These are phyloP conservation scores for Melanotaenia trifasciata DNA, from an alignment of 2,797 vertebrate species.

Conservation along the genomic window DNA sequence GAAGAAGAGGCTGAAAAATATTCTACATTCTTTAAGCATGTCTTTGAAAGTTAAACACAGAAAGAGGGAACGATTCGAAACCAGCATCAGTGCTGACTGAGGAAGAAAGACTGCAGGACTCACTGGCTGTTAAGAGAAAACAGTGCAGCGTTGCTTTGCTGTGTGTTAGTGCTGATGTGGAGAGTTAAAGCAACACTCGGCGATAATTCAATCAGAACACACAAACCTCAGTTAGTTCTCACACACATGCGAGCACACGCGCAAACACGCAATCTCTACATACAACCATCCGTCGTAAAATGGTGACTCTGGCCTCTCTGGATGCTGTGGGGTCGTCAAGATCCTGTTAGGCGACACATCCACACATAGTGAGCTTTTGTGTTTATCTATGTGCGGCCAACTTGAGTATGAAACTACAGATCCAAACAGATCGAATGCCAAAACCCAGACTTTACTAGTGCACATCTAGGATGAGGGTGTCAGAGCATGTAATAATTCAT, in stretches of 20 bases:
- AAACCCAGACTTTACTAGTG: neutral
- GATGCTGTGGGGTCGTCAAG: constrained; percentile 94
- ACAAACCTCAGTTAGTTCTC: constrained; percentile 58
- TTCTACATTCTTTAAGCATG: neutral
- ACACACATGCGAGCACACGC: constrained; percentile 32
- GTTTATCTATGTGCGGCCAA: neutral
- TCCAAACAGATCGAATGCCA: neutral
- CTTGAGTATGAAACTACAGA: neutral
- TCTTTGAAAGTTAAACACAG: neutral
- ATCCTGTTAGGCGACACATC: constrained; percentile 89
- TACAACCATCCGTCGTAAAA: constrained; percentile 98
- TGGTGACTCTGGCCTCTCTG: constrained; percentile 92
- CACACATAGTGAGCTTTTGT: constrained; percentile 60
- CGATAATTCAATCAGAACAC: constrained; percentile 7
- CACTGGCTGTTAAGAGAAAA: constrained; percentile 76
- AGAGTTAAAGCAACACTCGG: constrained; percentile 56
- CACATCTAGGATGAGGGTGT: neutral
- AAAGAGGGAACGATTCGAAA: constrained; percentile 5
- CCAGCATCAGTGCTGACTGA: constrained; percentile 63
- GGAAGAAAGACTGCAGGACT: constrained; percentile 46
- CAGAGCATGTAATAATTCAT: neutral
- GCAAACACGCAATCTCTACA: constrained; percentile 83
- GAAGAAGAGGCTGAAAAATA: neutral
- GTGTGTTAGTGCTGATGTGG: constrained; percentile 59
- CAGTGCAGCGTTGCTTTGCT: constrained; percentile 41